These are phyloP conservation scores for Zapus hudsonius DNA, from an alignment of 2,113 vertebrate genomes.

Conservation along the genomic window DNA sequence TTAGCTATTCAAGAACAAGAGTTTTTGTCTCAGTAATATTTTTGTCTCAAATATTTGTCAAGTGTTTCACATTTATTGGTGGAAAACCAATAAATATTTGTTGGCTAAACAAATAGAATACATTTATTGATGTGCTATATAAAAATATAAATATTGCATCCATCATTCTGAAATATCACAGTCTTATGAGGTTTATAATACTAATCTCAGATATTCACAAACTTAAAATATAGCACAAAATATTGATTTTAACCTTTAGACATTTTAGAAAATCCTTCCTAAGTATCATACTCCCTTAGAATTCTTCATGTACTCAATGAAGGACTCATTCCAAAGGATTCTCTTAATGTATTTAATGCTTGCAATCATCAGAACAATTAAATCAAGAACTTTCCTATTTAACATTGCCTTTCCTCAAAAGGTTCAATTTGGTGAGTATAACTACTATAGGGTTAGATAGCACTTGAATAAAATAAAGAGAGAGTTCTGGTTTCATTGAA, in stretches of 20 bases:
- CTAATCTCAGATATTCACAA: constrained; percentile 10
- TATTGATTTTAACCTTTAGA: constrained; percentile 26
- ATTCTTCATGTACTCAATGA: not conserved
- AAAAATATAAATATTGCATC: constrained; percentile 18
- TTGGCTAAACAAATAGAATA: constrained; percentile 2
- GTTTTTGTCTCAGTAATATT: constrained; percentile 31
- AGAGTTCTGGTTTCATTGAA: not conserved
- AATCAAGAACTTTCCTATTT: not conserved
- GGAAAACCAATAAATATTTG: constrained; percentile 26
- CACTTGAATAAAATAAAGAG: not conserved
- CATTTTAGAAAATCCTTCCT: constrained; percentile 18
- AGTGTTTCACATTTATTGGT: not conserved
- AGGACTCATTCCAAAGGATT: not conserved
- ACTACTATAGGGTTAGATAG: not conserved
- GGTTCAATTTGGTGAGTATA: not conserved
- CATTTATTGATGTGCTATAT: not conserved
- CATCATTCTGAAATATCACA: constrained; percentile 31
- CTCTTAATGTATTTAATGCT: not conserved
- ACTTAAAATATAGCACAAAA: constrained; percentile 23
- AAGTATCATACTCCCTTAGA: not conserved
- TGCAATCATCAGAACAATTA: not conserved
- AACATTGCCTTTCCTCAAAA: not conserved
- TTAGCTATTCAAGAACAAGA: constrained; percentile 20
- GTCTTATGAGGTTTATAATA: constrained; percentile 48
- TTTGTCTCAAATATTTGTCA: not conserved